A percentile compares a stretch with the other conserved stretches of the same genome.
Conservation (phyloP, 2,113 vertebrate genomes). For the Chitala chitala region DNA sequence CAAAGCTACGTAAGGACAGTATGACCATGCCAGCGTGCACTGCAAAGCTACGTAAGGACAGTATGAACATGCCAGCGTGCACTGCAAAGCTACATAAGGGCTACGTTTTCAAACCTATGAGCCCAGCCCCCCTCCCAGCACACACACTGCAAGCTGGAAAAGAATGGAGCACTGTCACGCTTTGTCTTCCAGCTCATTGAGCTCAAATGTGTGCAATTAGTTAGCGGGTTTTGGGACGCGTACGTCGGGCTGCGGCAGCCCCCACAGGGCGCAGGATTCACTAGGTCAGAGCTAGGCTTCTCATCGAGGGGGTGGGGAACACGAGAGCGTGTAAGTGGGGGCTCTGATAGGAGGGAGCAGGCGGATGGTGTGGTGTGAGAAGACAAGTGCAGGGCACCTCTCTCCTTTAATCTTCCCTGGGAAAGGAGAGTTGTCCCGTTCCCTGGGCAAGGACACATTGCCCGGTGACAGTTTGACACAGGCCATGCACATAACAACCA, state of each 20-base stretch:
- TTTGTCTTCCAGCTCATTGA: constrained; percentile 76
- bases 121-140: too few relatives aligned
- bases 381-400: constrained; percentile 9
- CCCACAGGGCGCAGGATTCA: constrained; percentile 26
- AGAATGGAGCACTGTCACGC: constrained; percentile 68
- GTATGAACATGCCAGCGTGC: not conserved
- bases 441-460: constrained; percentile 20
- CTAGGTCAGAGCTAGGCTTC: constrained; percentile 16
- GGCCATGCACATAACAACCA: not conserved
- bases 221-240: constrained; percentile 47
- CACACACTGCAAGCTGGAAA: constrained; percentile 42
- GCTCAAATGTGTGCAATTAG: constrained; percentile 75
- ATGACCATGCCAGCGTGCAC: too few relatives aligned
- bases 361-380: constrained; percentile 17
- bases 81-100: too few relatives aligned
- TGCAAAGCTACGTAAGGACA: too few relatives aligned
- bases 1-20: too few relatives aligned
- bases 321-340: constrained; percentile 19
- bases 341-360: not conserved
- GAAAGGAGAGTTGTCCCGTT: not conserved
- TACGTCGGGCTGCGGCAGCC: constrained; percentile 43
- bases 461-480: constrained; percentile 27
- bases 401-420: constrained; percentile 20
- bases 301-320: constrained; percentile 45
- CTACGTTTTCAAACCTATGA: too few relatives aligned